A percentile compares a stretch with the other conserved stretches of the same genome.
These are phyloP conservation scores for Fratercula arctica DNA, from an alignment of 2,797 vertebrate species.

Conservation along the genomic window DNA sequence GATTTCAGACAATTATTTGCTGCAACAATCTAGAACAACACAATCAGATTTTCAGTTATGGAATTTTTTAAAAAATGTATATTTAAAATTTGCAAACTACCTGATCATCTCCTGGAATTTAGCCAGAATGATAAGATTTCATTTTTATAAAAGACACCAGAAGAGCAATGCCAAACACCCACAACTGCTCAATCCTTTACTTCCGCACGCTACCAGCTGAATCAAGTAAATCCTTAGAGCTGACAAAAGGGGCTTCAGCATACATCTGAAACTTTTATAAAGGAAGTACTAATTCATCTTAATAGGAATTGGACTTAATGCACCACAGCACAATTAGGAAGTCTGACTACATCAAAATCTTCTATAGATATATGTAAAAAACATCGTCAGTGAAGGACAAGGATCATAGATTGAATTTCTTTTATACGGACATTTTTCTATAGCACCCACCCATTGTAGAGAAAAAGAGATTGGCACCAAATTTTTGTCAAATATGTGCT, in stretches of 20 bases:
- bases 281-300: neutral
- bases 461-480: neutral
- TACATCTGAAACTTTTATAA: neutral
- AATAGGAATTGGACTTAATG: neutral
- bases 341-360: neutral
- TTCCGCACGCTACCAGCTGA: neutral
- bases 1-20: neutral
- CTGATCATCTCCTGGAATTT: neutral
- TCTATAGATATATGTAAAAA: neutral
- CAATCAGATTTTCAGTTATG: accelerated
- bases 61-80: neutral
- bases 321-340: neutral
- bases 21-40: neutral
- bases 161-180: neutral
- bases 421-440: neutral
- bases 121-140: neutral
- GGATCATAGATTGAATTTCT: neutral
- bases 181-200: neutral
- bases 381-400: neutral
- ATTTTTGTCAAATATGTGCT: neutral
- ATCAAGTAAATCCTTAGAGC: neutral
- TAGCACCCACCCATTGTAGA: neutral
- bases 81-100: neutral
- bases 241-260: neutral
- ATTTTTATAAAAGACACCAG: neutral